These are phyloP conservation scores for Cosmia trapezina DNA, from an alignment of 2,888 invertebrate genomes.

Conservation along the genomic window DNA sequence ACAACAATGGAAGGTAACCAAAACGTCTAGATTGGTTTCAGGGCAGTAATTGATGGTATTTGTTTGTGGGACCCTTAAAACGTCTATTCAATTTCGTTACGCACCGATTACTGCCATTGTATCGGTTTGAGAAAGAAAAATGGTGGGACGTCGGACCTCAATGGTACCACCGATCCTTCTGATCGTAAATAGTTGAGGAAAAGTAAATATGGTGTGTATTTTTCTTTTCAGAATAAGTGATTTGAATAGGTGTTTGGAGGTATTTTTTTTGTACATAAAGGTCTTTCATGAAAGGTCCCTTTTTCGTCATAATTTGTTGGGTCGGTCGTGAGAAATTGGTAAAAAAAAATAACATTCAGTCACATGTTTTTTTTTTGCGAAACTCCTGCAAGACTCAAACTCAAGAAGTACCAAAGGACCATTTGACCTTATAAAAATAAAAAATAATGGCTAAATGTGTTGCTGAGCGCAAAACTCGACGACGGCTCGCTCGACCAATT, in stretches of 20 bases:
- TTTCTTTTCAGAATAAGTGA: slow-evolving; percentile 3
- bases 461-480: too few relatives aligned
- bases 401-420: background rate
- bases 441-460: too few relatives aligned
- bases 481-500: too few relatives aligned
- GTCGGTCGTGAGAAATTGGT: background rate
- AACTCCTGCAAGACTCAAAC: background rate
- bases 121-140: slow-evolving; percentile 53
- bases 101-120: slow-evolving; percentile 53
- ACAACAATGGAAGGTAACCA: slow-evolving; percentile 53
- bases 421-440: too few relatives aligned
- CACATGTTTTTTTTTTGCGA: background rate
- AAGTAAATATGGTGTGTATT: slow-evolving; percentile 20
- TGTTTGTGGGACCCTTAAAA: slow-evolving; percentile 64
- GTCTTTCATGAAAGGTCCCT: background rate
- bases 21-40: slow-evolving; percentile 52
- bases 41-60: slow-evolving; percentile 66
- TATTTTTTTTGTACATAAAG: background rate
- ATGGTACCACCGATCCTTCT: slow-evolving; percentile 36
- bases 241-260: slow-evolving; percentile 1
- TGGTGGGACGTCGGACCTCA: slow-evolving; percentile 35
- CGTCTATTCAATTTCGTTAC: slow-evolving; percentile 64
- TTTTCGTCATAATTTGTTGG: slow-evolving; percentile 7
- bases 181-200: slow-evolving; percentile 33
- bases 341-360: background rate